Percentiles rank a stretch among this genome's conserved stretches.
Evolutionary conservation across 2,797 vertebrate genomes (phyloP).

Genomic region (Luscinia megarhynchos): DNA sequence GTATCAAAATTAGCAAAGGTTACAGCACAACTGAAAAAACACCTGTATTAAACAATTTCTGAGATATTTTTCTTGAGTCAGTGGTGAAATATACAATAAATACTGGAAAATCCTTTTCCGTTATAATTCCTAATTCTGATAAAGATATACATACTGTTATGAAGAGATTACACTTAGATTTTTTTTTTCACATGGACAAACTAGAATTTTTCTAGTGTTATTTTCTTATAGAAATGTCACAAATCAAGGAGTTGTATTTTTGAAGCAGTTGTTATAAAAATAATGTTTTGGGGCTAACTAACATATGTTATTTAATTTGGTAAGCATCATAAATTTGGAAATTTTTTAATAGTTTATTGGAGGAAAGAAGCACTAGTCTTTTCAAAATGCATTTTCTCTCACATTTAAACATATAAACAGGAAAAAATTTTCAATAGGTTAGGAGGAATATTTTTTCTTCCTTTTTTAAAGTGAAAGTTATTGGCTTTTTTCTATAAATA

Average conservation of each 20-base stretch:
- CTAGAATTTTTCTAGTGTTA: neutral
- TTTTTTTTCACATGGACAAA: neutral
- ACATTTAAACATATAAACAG: neutral
- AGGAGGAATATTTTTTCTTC: neutral
- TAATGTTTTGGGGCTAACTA: neutral
- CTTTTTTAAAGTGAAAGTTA: neutral
- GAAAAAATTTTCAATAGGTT: neutral
- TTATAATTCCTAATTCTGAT: conserved; percentile 1
- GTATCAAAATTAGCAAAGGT: neutral
- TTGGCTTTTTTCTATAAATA: neutral
- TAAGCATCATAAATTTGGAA: neutral
- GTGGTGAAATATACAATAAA: conserved; percentile 4
- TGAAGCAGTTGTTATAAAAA: neutral
- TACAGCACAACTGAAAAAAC: neutral
- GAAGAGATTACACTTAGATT: neutral
- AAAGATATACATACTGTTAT: neutral
- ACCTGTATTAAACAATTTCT: neutral
- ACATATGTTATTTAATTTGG: neutral
- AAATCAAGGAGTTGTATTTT: conserved; percentile 8
- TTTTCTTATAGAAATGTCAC: conserved; percentile 10
- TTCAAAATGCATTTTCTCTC: neutral
- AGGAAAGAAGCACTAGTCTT: neutral
- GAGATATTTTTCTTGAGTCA: conserved; percentile 1
- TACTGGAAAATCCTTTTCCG: neutral
- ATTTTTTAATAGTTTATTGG: neutral